Base-by-base conservation (phyloP, 2,797 vertebrate species). In the Schizopygopsis malacanthus region DNA sequence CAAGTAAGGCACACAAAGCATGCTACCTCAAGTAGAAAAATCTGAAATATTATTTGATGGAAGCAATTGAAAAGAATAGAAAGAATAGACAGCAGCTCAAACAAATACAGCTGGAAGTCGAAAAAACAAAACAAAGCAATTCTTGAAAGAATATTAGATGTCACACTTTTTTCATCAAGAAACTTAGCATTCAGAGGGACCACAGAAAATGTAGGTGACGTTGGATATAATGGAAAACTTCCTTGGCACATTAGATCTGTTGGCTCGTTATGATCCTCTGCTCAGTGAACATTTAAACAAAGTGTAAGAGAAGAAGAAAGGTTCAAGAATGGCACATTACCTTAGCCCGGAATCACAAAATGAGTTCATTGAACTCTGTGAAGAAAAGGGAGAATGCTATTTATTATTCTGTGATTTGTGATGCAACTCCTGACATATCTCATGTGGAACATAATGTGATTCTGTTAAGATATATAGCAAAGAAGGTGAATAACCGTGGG, bases 381-480 rank as follows among this genome's bases (percentile, higher is more conserved):
- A 61, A 0, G 69, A 20, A 71, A 45, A 71, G 39, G 69, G 81
- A 86, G 15, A 43, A 85, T 65, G 59, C 71, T 1, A 78, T 90
- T 20, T 90, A 88, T 85, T 90, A 45, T 85, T 54, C 70, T 22
- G 67, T 87, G 22, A 86, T 90, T 25, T 85, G 88, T 87, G 87
- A 89, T 88, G 87, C 86, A 25, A 88, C 83, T 11, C 75, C 84
- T 78, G 85, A 87, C 39, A 76, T 88, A 67, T 88, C 78, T 37
- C 77, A 82, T 37, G 72, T 83, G 11, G 77, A 90, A 77, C 86
- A 86, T 15, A 88, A 88, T 79, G 67, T 89, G 12, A 18, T 88
- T 56, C 45, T 91, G 16, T 43, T 88, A n/a, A 75, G 81, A 71
- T 89, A 88, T 89, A 67, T 89, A 12, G 61, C 71, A 47, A 63